Conservation (phyloP, 2,888 invertebrate species). For the Ophioninae sp. region DNA sequence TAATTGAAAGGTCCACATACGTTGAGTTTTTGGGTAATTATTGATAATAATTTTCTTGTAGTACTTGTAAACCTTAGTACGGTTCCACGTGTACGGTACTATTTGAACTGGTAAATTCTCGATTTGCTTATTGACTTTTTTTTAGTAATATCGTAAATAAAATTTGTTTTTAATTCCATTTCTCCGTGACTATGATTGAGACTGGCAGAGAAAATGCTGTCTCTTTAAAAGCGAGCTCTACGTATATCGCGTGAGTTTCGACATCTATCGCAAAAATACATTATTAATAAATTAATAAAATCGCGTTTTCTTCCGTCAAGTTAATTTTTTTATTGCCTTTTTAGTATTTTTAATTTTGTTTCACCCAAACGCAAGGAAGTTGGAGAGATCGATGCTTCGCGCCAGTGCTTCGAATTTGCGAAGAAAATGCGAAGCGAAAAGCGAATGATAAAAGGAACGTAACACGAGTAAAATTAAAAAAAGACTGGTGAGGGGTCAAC, state of each 20-base stretch:
- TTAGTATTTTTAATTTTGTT: background rate
- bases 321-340: background rate
- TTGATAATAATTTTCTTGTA: no score
- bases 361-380: background rate
- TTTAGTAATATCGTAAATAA: no score
- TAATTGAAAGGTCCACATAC: no score
- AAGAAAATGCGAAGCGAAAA: slow-evolving; percentile 10
- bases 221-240: slow-evolving; percentile 14
- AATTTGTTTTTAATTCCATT: background rate
- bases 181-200: background rate
- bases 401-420: background rate
- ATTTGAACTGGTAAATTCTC: no score
- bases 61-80: no score
- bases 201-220: slow-evolving; percentile 17
- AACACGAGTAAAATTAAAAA: background rate
- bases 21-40: no score
- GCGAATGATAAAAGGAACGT: background rate
- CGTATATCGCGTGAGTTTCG: background rate
- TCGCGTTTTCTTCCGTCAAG: background rate
- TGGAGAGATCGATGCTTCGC: slow-evolving; percentile 1
- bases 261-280: background rate
- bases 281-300: no score
- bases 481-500: background rate
- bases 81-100: no score
- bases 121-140: no score